These are phyloP conservation scores for Orientallactaga bullata DNA, from an alignment of 2,113 vertebrate species.

Conservation along the genomic window DNA sequence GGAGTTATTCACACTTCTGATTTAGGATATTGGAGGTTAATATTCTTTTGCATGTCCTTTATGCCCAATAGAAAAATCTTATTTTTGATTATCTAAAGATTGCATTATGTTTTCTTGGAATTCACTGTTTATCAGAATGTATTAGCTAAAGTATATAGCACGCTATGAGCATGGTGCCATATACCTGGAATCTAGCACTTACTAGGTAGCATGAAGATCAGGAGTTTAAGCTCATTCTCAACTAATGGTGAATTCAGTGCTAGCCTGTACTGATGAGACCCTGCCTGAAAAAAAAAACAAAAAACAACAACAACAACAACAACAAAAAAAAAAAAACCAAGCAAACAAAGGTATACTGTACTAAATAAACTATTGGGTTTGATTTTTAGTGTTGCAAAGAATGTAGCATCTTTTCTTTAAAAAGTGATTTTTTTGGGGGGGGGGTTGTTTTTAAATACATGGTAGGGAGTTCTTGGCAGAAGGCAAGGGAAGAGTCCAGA, in stretches of 20 bases:
- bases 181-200: not conserved
- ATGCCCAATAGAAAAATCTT: constrained; percentile 9
- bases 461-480: not conserved
- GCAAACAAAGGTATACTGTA: not conserved
- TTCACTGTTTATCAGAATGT: constrained; percentile 26
- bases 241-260: not conserved
- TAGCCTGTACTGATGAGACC: not conserved
- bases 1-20: not conserved
- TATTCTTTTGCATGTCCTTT: constrained; percentile 25
- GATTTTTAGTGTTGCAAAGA: constrained; percentile 23
- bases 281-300: not conserved
- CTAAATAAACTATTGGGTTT: constrained; percentile 17
- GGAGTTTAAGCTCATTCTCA: not conserved
- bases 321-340: too few relatives aligned
- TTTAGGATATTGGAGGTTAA: constrained; percentile 10
- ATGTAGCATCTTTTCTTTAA: constrained; percentile 22
- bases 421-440: not conserved
- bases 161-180: not conserved
- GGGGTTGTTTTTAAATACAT: not conserved
- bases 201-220: not conserved
- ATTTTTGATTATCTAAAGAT: constrained; percentile 41
- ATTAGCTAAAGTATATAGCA: not conserved
- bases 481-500: not conserved
- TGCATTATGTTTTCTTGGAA: constrained; percentile 39
- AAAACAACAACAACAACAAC: too few relatives aligned